phyloP scores from a whole-genome alignment of 2,888 invertebrate species.

The Drosophila anceps region DNA sequence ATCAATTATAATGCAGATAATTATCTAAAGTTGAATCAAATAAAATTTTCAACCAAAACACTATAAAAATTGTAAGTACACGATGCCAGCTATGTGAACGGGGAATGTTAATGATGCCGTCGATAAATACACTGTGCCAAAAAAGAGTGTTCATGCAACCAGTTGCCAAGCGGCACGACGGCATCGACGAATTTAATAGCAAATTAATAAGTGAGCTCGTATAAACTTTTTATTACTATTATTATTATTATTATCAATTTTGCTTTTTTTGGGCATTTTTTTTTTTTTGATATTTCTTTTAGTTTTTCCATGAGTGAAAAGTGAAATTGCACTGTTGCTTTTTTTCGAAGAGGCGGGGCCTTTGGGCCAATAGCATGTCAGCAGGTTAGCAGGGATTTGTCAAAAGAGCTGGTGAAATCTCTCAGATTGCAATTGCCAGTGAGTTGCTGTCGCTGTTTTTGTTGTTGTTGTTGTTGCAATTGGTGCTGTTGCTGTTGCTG shows the following conservation, averaged over 20 bases:
- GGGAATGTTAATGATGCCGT: not conserved
- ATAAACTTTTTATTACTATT: conserved; percentile 53
- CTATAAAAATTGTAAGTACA: not conserved
- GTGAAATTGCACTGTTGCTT: conserved; percentile 65
- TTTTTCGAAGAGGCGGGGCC: conserved; percentile 35
- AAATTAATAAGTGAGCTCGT: conserved; percentile 65
- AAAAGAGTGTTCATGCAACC: conserved; percentile 43
- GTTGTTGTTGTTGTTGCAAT: conserved; percentile 7
- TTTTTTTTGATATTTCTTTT: conserved; percentile 17
- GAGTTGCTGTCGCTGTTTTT: conserved; percentile 12
- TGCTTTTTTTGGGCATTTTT: conserved; percentile 30
- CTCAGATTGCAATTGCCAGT: conserved; percentile 23
- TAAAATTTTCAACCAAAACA: no score
- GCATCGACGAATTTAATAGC: conserved; percentile 68
- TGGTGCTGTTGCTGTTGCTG: conserved; percentile 16
- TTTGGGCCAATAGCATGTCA: conserved; percentile 67
- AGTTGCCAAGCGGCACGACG: conserved; percentile 54
- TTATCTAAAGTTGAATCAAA: no score
- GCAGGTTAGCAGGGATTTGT: conserved; percentile 79
- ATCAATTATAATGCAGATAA: not conserved
- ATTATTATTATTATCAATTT: conserved; percentile 38
- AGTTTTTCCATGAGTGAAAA: conserved; percentile 69
- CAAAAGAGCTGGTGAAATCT: conserved; percentile 69
- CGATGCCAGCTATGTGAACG: not conserved
- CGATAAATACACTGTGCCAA: conserved; percentile 25